Evolutionary conservation across 2,888 invertebrate genomes (phyloP), one percentile per base, ranked within the genome.

Genomic region (Agrotis clavis): DNA sequence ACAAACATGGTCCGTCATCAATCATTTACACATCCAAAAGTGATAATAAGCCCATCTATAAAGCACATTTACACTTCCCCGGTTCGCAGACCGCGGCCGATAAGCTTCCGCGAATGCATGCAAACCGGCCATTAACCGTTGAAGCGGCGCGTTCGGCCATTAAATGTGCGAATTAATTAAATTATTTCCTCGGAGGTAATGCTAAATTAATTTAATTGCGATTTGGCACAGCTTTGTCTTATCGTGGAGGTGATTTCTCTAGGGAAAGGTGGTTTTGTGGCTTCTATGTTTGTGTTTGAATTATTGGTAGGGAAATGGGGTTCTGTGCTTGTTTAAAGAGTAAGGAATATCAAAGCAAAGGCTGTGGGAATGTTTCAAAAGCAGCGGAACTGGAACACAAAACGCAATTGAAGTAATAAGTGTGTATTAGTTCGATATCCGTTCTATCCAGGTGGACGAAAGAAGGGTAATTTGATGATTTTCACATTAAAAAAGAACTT

Each of bases 71-170:
- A 77, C 81, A 82, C 74, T 78, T 65, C 18, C 65, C 56, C 63
- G 56, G 66, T 41, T 41, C 41, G 41, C 76, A 48, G 48, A 68
- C 73, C 67, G 56, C 25, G 63, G 41, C 41, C 63, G 82, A 81
- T 77, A 76, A 80, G 80, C 80, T 87, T 87, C 87, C 79, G 82
- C 80, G 84, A 87, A 86, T 54, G 72, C 87, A 86, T 86, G 87
- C 87, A 74, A 87, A 82, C 67, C 59, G 80, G 61, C 75, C 85
- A 85, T 87, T 86, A 87, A 74, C 63, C 21, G 63, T 67, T 71
- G 79, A 77, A 74, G 72, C 73, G 66, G 75, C 62, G 4, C 66
- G 84, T 74, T 81, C 68, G 81, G 85, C 85, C 83, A 86, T 86
- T 86, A 80, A 65, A 54, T 53, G 59, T n/a, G 81, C 85, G 72